These are phyloP conservation scores for Tryphoninae sp. DNA, from an alignment of 2,888 invertebrate species.

Conservation along the genomic window DNA sequence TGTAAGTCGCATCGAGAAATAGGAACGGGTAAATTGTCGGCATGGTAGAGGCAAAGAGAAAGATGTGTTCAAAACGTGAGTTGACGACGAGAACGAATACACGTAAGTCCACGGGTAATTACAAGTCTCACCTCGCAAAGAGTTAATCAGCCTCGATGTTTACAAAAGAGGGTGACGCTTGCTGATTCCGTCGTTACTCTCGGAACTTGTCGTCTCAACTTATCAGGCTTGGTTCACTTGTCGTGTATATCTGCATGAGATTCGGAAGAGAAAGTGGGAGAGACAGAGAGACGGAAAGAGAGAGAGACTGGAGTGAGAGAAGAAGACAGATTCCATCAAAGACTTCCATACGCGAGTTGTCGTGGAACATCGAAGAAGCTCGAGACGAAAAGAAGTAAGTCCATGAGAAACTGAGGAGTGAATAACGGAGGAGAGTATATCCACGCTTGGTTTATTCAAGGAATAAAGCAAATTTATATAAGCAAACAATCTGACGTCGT, in stretches of 20 bases:
- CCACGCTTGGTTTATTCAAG: no score
- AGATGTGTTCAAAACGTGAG: not conserved
- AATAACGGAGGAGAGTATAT: not conserved
- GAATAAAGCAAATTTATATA: no score
- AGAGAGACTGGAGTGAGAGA: no score
- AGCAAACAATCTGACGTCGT: no score
- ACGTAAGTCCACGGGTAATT: slow-evolving; percentile 71
- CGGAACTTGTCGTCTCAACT: slow-evolving; percentile 38
- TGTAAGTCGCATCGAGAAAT: slow-evolving; percentile 7
- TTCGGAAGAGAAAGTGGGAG: not conserved
- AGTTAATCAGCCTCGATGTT: slow-evolving; percentile 72
- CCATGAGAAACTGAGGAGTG: not conserved
- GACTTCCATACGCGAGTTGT: slow-evolving; percentile 29
- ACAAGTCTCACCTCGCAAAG: slow-evolving; percentile 72
- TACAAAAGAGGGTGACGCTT: slow-evolving; percentile 57
- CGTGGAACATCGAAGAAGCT: slow-evolving; percentile 34
- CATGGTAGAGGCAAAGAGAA: slow-evolving; percentile 15
- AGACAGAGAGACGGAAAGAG: not conserved
- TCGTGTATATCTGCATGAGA: slow-evolving; percentile 15
- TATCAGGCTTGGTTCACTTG: slow-evolving; percentile 12
- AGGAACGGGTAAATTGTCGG: slow-evolving; percentile 7
- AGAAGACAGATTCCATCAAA: not conserved
- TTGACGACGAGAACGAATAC: slow-evolving; percentile 24
- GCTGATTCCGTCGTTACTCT: slow-evolving; percentile 23
- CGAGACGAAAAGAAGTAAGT: slow-evolving; percentile 11